Base-by-base conservation (phyloP, 2,113 vertebrate genomes). In the Athene cunicularia region DNA sequence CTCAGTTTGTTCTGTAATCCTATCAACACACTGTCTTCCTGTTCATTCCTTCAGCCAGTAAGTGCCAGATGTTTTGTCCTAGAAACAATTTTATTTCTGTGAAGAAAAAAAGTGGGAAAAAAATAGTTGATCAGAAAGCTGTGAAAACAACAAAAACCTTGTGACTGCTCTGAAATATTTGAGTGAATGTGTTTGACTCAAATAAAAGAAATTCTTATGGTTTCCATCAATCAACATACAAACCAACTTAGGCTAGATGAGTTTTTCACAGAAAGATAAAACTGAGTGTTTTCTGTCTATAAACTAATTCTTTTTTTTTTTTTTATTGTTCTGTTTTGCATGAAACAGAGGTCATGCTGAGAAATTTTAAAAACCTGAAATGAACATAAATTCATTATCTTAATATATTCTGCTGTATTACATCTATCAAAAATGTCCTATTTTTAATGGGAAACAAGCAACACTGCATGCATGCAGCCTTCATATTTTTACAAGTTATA, bases 1-100 rank as follows among this genome's bases (percentile, higher is more conserved):
- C 98, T 98, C 93, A 97, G 93, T 67, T 97, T 98, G 87, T 95
- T 97, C 96, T 91, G 83, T 97, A 97, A 98, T 97, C 96, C 96
- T 98, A 47, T 68, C 89, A 97, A 97, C 95, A 97, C 97, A 96
- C 80, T 97, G 90, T 97, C 97, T 98, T 98, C 89, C 91, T 98
- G 97, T 97, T 98, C 91, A 91, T 96, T 97, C 88, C 95, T 98
- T 97, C 91, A 98, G 93, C 91, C 95, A 97, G 94, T 89, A 96
- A 97, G 84, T 93, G 94, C 97, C 98, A 98, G 96, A 86, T 98
- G 95, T 98, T 98, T 91, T 58, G 50, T 80, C 72, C 91, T 96
- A 85, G 94, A 98, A 98, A 97, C 55, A 94, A 73, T 97, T 97
- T 97, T 95, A 97, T 96, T 92, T 97, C 84, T 62, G 58, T 89